These are phyloP conservation scores for Melieria picta DNA, from an alignment of 2,888 invertebrate genomes.

Conservation along the genomic window DNA sequence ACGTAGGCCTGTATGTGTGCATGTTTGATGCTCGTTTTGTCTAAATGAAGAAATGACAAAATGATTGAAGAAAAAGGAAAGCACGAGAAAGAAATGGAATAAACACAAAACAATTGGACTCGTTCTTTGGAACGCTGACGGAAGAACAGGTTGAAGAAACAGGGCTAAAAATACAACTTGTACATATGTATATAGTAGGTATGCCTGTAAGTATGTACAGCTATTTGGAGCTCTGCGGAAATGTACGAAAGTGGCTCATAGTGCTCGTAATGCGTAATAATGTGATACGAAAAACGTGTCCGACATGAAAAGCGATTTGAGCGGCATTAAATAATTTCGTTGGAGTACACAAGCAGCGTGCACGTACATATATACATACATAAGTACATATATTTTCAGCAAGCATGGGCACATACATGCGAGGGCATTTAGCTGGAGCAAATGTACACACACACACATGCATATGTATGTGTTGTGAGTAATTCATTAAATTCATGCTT, in stretches of 20 bases:
- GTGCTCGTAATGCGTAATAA: slow-evolving; percentile 15
- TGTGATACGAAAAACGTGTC: slow-evolving; percentile 20
- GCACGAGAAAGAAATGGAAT: too few relatives aligned
- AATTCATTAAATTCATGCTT: too few relatives aligned
- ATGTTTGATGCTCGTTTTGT: too few relatives aligned
- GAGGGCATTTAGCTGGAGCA: too few relatives aligned
- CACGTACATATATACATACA: slow-evolving; percentile 7
- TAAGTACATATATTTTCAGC: not conserved
- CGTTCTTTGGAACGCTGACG: too few relatives aligned
- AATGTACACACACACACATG: too few relatives aligned
- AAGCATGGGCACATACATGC: not conserved
- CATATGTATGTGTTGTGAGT: too few relatives aligned
- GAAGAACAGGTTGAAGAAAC: not conserved
- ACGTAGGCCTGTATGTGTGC: too few relatives aligned
- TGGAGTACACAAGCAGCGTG: not conserved
- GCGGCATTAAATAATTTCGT: not conserved
- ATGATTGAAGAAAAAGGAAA: too few relatives aligned
- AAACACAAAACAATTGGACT: too few relatives aligned
- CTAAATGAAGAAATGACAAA: too few relatives aligned
- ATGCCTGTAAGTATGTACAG: not conserved
- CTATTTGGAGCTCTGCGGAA: not conserved
- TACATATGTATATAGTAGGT: not conserved
- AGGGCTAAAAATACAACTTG: not conserved
- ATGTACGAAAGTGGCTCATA: not conserved
- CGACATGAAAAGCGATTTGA: slow-evolving; percentile 8